These are phyloP conservation scores for Florisuga fusca DNA, from an alignment of 2,797 vertebrate genomes.

Conservation along the genomic window DNA sequence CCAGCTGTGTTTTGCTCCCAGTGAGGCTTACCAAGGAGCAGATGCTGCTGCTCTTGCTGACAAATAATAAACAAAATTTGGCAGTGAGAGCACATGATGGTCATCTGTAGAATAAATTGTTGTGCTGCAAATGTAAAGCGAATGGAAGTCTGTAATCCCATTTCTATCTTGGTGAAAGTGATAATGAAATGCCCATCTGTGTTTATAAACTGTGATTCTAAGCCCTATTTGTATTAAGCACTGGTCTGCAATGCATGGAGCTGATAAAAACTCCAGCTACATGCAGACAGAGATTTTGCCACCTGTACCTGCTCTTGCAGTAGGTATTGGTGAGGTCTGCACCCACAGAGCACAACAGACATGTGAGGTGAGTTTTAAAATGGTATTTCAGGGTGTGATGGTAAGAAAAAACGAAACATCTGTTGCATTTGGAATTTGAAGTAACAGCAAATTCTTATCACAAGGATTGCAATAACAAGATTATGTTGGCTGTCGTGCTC, in stretches of 20 bases:
- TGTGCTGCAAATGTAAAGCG: neutral
- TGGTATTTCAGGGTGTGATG: slow-evolving; percentile 7
- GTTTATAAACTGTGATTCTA: neutral
- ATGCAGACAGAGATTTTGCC: neutral
- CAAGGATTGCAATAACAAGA: neutral
- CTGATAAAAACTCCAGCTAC: neutral
- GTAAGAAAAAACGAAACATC: neutral
- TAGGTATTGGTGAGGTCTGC: neutral
- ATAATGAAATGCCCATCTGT: neutral
- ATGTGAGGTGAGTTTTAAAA: neutral
- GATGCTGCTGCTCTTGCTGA: slow-evolving; percentile 37
- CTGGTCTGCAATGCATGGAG: neutral
- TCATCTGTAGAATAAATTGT: neutral
- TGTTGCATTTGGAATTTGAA: slow-evolving; percentile 51
- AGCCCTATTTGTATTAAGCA: neutral
- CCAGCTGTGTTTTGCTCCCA: neutral
- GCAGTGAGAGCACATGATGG: neutral
- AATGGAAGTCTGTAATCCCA: neutral
- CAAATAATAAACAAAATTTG: slow-evolving; percentile 23
- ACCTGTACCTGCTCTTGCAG: neutral
- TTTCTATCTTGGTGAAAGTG: neutral
- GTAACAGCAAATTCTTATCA: slow-evolving; percentile 47
- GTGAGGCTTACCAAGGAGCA: neutral
- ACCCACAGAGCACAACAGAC: neutral
- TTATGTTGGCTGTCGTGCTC: slow-evolving; percentile 28